A percentile compares a stretch with the other conserved stretches of the same genome.
Evolutionary conservation across 2,888 invertebrate species (phyloP).

Genomic region (Lycaena phlaeas): DNA sequence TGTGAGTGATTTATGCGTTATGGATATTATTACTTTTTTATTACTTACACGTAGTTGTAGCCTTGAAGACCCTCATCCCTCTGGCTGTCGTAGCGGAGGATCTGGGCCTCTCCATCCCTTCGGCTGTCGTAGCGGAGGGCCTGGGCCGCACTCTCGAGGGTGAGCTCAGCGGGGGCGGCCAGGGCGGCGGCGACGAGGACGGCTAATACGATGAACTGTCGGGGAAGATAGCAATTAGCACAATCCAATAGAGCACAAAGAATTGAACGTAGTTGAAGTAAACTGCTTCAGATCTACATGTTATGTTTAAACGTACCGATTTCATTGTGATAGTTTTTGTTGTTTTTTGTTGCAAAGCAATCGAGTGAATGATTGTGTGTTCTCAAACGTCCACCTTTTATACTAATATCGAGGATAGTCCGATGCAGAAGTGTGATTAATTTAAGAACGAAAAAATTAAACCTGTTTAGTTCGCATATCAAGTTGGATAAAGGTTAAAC

Average conservation of each 20-base stretch:
- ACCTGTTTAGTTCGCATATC: too few relatives aligned
- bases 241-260: not conserved
- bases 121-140: slow-evolving; percentile 25
- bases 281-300: not conserved
- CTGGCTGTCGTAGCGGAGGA: slow-evolving; percentile 26
- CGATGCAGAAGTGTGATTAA: too few relatives aligned
- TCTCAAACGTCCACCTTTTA: slow-evolving; percentile 37
- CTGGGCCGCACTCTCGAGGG: slow-evolving; percentile 32
- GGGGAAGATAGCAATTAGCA: not conserved
- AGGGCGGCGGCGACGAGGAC: slow-evolving; percentile 41
- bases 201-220: slow-evolving; percentile 54
- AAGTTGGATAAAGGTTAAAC: too few relatives aligned
- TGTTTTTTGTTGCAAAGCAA: slow-evolving; percentile 36
- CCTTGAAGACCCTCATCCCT: slow-evolving; percentile 50
- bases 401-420: too few relatives aligned
- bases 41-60: slow-evolving; percentile 40
- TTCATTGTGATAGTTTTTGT: slow-evolving; percentile 51
- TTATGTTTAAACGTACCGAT: slow-evolving; percentile 48
- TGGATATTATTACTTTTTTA: slow-evolving; percentile 8
- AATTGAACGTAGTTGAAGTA: not conserved
- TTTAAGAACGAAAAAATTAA: too few relatives aligned
- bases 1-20: not conserved
- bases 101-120: slow-evolving; percentile 41
- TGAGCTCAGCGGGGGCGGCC: slow-evolving; percentile 22
- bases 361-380: slow-evolving; percentile 51